phyloP scores from a whole-genome alignment of 2,113 vertebrate genomes.

The Himantopus leucocephalus region DNA sequence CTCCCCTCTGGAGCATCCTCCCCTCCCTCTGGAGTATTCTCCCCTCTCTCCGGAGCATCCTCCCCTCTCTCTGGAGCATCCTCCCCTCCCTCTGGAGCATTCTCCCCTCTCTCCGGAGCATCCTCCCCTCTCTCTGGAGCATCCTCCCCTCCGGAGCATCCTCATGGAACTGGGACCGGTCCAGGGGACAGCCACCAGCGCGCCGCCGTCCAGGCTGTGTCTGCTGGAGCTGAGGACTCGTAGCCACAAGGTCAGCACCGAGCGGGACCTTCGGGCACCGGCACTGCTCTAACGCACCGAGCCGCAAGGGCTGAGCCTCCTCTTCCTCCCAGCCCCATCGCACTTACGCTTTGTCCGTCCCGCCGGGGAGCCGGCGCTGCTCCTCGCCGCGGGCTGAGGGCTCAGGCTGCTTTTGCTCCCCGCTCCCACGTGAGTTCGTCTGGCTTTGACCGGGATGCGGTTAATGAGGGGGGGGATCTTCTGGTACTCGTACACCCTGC shows the following conservation, averaged over 20 bases:
- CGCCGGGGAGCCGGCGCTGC: background rate
- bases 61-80: background rate
- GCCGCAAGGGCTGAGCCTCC: accelerated
- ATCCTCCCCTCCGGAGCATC: background rate
- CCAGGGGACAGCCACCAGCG: background rate
- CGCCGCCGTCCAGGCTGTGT: background rate
- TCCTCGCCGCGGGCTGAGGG: background rate
- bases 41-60: background rate
- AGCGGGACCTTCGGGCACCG: accelerated
- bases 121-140: background rate
- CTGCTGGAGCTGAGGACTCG: background rate
- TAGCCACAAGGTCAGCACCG: background rate
- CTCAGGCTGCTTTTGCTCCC: conserved; percentile 38
- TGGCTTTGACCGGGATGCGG: conserved; percentile 43
- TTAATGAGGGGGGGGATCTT: conserved; percentile 60
- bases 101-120: background rate
- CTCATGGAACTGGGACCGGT: background rate
- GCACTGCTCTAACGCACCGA: accelerated
- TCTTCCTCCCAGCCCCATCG: background rate
- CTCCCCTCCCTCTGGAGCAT: background rate
- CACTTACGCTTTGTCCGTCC: conserved; percentile 57
- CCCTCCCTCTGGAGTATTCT: background rate
- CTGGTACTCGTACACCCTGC: conserved; percentile 50
- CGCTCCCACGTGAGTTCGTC: background rate
- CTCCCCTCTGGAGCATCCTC: background rate